A percentile compares a stretch with the other conserved stretches of the same genome.
phyloP scores from a whole-genome alignment of 2,888 invertebrate genomes.

The Notocelia uddmanniana region DNA sequence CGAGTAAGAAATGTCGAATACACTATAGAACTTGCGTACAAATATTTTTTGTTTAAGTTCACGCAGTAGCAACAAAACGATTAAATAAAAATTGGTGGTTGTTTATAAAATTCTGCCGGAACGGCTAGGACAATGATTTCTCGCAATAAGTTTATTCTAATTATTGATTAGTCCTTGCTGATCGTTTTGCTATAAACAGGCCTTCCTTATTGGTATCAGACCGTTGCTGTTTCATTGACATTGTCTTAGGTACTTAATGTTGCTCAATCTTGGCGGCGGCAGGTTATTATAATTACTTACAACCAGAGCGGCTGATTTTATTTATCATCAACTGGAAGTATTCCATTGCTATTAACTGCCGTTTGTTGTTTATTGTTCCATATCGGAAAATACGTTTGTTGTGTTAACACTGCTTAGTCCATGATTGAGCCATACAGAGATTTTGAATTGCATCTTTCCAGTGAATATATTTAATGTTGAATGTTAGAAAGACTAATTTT shows the following conservation, averaged over 20 bases:
- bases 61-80: background rate
- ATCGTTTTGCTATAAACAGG: slow-evolving; percentile 21
- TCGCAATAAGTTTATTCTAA: slow-evolving; percentile 6
- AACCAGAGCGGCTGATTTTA: slow-evolving; percentile 48
- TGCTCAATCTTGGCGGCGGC: slow-evolving; percentile 51
- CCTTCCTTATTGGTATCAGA: slow-evolving; percentile 20
- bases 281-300: slow-evolving; percentile 49
- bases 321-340: slow-evolving; percentile 55
- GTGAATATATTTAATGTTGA: no score
- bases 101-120: background rate
- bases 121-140: slow-evolving; percentile 6
- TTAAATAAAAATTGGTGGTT: background rate
- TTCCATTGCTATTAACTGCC: background rate
- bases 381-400: slow-evolving; percentile 1
- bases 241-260: slow-evolving; percentile 48
- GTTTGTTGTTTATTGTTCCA: slow-evolving; percentile 11
- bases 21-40: background rate
- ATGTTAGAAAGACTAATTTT: no score
- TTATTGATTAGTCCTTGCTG: slow-evolving; percentile 13
- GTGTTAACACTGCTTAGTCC: background rate
- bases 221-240: slow-evolving; percentile 10
- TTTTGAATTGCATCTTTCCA: no score
- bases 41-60: no score
- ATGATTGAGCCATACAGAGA: background rate
- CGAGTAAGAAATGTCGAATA: slow-evolving; percentile 8